A percentile compares a stretch with the other conserved stretches of the same genome.
These are phyloP conservation scores for Muscina levida DNA, from an alignment of 2,888 invertebrate genomes.

Conservation along the genomic window DNA sequence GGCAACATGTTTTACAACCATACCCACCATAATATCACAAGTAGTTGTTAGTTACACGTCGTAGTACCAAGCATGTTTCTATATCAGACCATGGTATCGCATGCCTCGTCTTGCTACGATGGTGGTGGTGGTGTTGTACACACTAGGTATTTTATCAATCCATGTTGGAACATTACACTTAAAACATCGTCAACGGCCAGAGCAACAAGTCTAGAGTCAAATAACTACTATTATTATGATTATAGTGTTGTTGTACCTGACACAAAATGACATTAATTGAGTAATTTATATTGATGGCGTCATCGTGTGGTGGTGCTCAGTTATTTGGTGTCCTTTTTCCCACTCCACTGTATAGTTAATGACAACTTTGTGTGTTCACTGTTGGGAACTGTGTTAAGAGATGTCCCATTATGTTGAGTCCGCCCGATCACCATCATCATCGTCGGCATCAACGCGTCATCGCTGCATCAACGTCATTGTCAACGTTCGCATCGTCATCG, in stretches of 20 bases:
- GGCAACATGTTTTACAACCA: constrained; percentile 32
- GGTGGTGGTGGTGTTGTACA: neutral
- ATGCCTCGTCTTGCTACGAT: neutral
- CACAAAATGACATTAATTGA: constrained; percentile 78
- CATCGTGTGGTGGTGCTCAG: constrained; percentile 50
- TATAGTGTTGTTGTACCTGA: constrained; percentile 62
- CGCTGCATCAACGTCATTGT: constrained; percentile 36
- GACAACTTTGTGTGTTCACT: constrained; percentile 52
- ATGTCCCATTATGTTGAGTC: constrained; percentile 52
- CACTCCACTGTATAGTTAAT: constrained; percentile 44
- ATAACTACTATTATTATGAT: constrained; percentile 52
- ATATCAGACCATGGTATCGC: constrained; percentile 3
- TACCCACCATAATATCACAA: neutral
- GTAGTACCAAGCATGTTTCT: constrained; percentile 26
- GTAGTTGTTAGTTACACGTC: neutral
- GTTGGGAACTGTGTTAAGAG: constrained; percentile 18
- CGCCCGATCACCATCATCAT: constrained; percentile 37
- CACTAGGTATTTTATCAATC: constrained; percentile 47
- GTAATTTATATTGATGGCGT: constrained; percentile 78
- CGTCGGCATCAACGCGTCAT: neutral
- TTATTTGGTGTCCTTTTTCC: constrained; percentile 38
- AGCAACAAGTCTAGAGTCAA: constrained; percentile 37
- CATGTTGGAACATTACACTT: constrained; percentile 57
- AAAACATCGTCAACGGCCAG: constrained; percentile 56
- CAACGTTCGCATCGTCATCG: constrained; percentile 13